Percentiles rank a stretch among this genome's conserved stretches.
These are phyloP conservation scores for Melikaiella ostensackeni DNA, from an alignment of 2,888 invertebrate genomes.

Conservation along the genomic window DNA sequence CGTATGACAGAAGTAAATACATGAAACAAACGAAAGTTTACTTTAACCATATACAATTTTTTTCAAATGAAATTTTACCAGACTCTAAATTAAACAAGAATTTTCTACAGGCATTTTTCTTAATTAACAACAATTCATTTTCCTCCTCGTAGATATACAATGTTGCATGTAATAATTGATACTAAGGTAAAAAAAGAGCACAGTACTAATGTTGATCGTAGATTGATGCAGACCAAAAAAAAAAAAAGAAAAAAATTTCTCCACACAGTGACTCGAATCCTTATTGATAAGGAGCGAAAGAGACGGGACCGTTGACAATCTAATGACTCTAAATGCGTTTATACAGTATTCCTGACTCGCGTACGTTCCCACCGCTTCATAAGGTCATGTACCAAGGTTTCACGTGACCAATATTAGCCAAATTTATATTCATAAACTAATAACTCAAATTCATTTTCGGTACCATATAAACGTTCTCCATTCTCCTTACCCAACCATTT, in stretches of 20 bases:
- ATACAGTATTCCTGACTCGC: conserved; percentile 53
- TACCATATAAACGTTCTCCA: neutral
- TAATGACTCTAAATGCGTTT: conserved; percentile 56
- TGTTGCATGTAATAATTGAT: neutral
- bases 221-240: conserved; percentile 3
- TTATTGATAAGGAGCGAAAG: conserved; percentile 6
- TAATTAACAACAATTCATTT: conserved; percentile 23
- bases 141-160: conserved; percentile 28
- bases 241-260: conserved; percentile 16
- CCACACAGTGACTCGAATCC: conserved; percentile 11
- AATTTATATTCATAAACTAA: neutral
- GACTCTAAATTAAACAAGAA: neutral
- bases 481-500: neutral
- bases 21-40: neutral
- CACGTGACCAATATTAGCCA: neutral
- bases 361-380: conserved; percentile 54
- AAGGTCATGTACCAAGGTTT: neutral
- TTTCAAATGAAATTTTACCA: too few relatives aligned
- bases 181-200: conserved; percentile 10
- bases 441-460: neutral
- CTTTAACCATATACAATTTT: too few relatives aligned
- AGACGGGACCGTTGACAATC: conserved; percentile 53
- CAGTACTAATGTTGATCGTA: neutral
- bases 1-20: neutral
- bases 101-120: neutral